These are phyloP conservation scores for Eupsilia transversa DNA, from an alignment of 2,888 invertebrate species.

Conservation along the genomic window DNA sequence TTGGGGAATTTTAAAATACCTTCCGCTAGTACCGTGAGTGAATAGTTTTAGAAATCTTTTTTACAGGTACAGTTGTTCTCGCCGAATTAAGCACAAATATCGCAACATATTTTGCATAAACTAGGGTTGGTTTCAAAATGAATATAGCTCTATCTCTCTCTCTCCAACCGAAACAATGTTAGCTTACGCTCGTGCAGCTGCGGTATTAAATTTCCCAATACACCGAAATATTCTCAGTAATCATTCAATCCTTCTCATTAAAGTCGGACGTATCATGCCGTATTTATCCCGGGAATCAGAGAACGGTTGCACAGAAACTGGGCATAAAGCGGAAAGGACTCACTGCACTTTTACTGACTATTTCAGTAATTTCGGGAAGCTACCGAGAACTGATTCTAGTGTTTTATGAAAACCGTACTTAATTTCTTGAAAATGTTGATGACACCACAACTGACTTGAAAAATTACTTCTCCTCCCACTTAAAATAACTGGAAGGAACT, in stretches of 20 bases:
- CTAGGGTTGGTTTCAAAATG: neutral
- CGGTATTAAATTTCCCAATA: neutral
- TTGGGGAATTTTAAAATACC: too few species aligned
- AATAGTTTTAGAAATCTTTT: neutral
- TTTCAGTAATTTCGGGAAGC: neutral
- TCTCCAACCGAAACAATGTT: neutral
- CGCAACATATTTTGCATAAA: neutral
- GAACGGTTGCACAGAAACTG: neutral
- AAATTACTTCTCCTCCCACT: neutral
- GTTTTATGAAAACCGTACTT: neutral
- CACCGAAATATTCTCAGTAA: neutral
- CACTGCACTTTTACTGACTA: neutral
- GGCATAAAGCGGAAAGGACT: neutral
- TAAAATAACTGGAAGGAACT: neutral
- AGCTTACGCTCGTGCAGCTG: neutral
- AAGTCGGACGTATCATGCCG: neutral
- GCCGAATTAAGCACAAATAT: neutral
- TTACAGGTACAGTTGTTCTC: neutral
- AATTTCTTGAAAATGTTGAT: neutral
- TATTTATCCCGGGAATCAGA: neutral
- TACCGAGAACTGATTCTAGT: neutral
- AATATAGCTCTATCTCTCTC: neutral
- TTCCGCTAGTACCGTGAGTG: neutral
- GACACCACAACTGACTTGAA: neutral
- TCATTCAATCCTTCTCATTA: neutral